These are phyloP conservation scores for Scylla paramamosain DNA, from an alignment of 1,140 invertebrate genomes.

Conservation along the genomic window DNA sequence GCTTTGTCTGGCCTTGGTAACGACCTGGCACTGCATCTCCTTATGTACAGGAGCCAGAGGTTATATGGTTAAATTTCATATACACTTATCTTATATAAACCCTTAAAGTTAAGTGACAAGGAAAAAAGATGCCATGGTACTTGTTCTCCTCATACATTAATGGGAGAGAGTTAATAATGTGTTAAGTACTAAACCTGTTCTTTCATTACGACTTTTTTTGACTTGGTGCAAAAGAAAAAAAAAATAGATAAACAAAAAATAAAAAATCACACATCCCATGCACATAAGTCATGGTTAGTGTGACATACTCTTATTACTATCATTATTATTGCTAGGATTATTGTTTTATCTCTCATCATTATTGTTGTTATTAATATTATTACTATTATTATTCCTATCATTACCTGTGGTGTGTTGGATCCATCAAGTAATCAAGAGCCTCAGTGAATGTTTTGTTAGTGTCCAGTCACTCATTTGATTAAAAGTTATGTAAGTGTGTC, in stretches of 20 bases:
- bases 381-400: background rate
- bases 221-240: too few species aligned
- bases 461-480: background rate
- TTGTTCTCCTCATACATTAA: background rate
- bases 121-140: background rate
- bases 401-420: slow-evolving; percentile 64
- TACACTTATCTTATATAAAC: background rate
- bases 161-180: background rate
- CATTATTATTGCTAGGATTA: background rate
- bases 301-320: background rate
- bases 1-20: background rate
- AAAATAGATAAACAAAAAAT: too few species aligned
- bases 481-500: too few species aligned
- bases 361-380: background rate
- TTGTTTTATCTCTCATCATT: background rate
- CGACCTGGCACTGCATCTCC: background rate
- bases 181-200: background rate
- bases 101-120: background rate
- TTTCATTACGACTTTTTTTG: too few species aligned
- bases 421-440: slow-evolving; percentile 41
- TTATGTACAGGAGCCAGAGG: background rate
- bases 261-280: background rate
- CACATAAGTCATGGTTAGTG: background rate
- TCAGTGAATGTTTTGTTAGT: background rate
- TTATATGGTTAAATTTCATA: background rate